A percentile compares a stretch with the other conserved stretches of the same genome.
These are phyloP conservation scores for Botia almorhae DNA, from an alignment of 2,797 vertebrate genomes.

Conservation along the genomic window DNA sequence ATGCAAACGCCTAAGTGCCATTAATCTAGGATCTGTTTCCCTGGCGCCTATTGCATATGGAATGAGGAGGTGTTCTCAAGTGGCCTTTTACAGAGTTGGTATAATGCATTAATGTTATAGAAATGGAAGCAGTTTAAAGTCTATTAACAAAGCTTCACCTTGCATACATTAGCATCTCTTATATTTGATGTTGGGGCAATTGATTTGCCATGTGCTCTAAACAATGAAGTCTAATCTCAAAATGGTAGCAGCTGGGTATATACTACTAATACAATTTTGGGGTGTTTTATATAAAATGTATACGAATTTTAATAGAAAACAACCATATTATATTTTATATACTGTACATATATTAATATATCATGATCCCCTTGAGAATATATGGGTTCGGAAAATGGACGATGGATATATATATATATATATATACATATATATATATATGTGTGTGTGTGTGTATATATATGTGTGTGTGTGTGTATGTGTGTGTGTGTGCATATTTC, in stretches of 20 bases:
- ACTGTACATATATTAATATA: too few relatives aligned
- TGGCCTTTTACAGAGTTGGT: conserved; percentile 48
- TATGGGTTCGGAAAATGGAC: too few relatives aligned
- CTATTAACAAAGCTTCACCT: conserved; percentile 23
- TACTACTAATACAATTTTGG: background rate
- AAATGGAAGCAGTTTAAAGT: conserved; percentile 20
- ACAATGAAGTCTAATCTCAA: conserved; percentile 4
- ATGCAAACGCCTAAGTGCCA: conserved; percentile 60
- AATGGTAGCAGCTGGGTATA: background rate
- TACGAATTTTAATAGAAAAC: background rate
- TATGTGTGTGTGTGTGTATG: too few relatives aligned
- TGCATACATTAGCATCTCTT: conserved; percentile 35
- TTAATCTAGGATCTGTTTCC: conserved; percentile 58
- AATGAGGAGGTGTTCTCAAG: conserved; percentile 61
- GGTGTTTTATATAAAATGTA: background rate
- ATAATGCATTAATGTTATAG: conserved; percentile 34
- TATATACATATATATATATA: too few relatives aligned
- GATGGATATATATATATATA: too few relatives aligned
- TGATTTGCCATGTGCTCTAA: conserved; percentile 9
- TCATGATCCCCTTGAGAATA: too few relatives aligned
- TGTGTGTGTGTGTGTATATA: too few relatives aligned
- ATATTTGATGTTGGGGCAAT: conserved; percentile 5
- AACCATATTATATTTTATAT: background rate
- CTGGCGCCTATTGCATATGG: conserved; percentile 57
- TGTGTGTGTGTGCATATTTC: too few relatives aligned